Evolutionary conservation across 2,888 invertebrate genomes (phyloP).

Genomic region (Lithosia quadra): DNA sequence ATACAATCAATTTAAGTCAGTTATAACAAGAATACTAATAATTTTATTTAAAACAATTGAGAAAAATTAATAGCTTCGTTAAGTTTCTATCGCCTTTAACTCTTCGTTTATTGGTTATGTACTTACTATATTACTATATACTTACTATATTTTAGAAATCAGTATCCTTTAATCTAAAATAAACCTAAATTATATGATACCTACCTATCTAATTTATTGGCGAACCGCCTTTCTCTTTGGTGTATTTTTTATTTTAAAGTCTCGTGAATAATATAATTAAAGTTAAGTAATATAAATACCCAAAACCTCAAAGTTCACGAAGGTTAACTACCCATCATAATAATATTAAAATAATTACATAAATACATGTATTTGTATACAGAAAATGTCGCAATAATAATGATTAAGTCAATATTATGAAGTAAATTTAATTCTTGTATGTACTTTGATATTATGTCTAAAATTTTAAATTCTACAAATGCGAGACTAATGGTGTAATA

Average conservation of each 20-base stretch:
- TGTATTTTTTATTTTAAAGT: too few relatives aligned
- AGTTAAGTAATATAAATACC: conserved; percentile 24
- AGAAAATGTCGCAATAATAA: conserved; percentile 11
- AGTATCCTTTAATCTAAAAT: too few relatives aligned
- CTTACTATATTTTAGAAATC: too few relatives aligned
- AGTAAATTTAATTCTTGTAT: conserved; percentile 10
- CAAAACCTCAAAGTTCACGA: conserved; percentile 10
- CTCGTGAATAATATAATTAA: too few relatives aligned
- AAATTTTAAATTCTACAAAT: conserved; percentile 16
- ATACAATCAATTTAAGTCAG: too few relatives aligned
- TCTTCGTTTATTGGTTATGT: background rate
- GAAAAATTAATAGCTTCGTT: too few relatives aligned
- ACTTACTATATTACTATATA: background rate
- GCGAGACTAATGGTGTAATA: conserved; percentile 38
- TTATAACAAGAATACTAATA: background rate
- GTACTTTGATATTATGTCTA: too few relatives aligned
- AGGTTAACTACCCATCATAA: background rate
- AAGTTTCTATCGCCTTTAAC: background rate
- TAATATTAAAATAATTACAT: background rate
- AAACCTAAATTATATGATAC: too few relatives aligned
- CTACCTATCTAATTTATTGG: too few relatives aligned
- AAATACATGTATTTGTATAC: background rate
- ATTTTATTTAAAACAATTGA: background rate
- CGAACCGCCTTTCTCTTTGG: background rate
- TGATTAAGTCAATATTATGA: conserved; percentile 13